These are phyloP conservation scores for Limonius californicus DNA, from an alignment of 1,140 invertebrate genomes.

Conservation along the genomic window DNA sequence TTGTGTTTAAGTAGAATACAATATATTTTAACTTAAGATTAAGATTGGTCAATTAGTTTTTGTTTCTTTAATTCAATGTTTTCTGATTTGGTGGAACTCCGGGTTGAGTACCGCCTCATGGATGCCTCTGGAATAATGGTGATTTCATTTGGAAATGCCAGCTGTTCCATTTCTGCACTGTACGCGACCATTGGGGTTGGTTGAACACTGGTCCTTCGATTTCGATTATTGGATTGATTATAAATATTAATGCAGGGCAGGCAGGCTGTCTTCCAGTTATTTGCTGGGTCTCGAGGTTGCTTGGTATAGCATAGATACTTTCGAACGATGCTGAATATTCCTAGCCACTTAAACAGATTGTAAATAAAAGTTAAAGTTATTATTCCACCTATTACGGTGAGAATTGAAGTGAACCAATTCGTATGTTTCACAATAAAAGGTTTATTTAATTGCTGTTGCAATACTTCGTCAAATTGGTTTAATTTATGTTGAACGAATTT, in stretches of 20 bases:
- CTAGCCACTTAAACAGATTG: no score
- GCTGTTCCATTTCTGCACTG: no score
- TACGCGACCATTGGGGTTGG: no score
- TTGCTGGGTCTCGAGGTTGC: background rate
- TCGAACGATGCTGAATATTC: background rate
- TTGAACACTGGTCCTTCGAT: no score
- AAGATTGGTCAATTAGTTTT: no score
- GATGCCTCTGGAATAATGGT: no score
- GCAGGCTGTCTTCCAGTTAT: background rate
- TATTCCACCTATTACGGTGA: background rate
- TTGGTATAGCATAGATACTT: background rate
- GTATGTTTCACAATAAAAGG: conserved; percentile 12
- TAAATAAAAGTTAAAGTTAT: background rate
- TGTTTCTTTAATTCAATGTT: no score
- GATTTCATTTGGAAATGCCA: no score
- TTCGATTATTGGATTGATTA: background rate
- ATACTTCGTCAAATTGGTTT: conserved; percentile 15
- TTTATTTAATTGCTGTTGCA: conserved; percentile 15
- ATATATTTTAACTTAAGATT: no score
- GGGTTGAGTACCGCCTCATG: no score
- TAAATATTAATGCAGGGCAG: background rate
- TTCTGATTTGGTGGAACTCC: no score
- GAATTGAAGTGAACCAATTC: background rate
- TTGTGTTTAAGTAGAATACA: no score
- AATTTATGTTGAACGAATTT: conserved; percentile 7